These are phyloP conservation scores for Erannis defoliaria DNA, from an alignment of 2,888 invertebrate species.

Conservation along the genomic window DNA sequence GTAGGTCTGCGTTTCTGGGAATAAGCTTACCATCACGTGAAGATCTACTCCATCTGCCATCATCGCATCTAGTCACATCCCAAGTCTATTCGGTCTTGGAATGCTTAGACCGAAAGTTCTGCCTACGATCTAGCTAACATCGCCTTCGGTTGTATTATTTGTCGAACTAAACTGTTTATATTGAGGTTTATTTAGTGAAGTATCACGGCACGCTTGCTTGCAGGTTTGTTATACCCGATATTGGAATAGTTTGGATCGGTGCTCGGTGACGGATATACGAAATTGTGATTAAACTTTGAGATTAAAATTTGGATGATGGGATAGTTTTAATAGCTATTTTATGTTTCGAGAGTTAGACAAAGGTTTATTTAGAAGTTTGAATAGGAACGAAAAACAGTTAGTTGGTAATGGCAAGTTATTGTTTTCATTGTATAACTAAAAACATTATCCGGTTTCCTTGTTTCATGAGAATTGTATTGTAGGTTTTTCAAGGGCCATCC, in stretches of 20 bases:
- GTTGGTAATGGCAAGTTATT: no score
- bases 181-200: conserved; percentile 31
- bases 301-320: conserved; percentile 13
- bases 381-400: background rate
- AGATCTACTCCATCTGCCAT: no score
- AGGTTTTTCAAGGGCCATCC: no score
- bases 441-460: no score
- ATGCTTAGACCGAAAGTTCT: background rate
- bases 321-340: conserved; percentile 12
- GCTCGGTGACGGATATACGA: conserved; percentile 18
- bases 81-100: background rate
- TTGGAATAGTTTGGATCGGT: conserved; percentile 26
- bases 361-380: background rate
- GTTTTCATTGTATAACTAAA: no score
- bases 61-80: no score
- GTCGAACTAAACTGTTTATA: conserved; percentile 34
- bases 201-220: conserved; percentile 14
- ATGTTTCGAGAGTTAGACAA: background rate
- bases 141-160: conserved; percentile 22
- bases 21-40: no score
- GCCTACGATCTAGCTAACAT: conserved; percentile 4
- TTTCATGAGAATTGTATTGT: no score
- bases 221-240: conserved; percentile 18
- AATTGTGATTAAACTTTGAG: conserved; percentile 21
- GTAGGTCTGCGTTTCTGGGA: no score